Percentiles rank a stretch among this genome's conserved stretches.
phyloP scores from a whole-genome alignment of 2,888 invertebrate genomes.

The Melipona bicolor region DNA sequence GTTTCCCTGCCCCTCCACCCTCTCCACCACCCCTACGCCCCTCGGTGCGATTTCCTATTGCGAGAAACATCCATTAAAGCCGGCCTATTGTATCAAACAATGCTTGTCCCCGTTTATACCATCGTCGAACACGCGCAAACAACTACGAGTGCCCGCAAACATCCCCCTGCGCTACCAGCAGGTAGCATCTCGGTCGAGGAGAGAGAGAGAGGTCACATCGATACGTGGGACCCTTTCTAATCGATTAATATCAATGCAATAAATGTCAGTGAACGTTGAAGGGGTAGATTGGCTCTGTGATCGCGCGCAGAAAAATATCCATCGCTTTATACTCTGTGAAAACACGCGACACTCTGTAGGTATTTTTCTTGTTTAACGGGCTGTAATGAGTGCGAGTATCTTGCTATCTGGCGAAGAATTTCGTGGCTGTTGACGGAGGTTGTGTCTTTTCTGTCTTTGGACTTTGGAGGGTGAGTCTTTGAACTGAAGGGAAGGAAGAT shows the following conservation, averaged over 20 bases:
- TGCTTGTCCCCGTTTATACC: conserved; percentile 42
- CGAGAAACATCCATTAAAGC: conserved; percentile 55
- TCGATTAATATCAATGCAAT: conserved; percentile 83
- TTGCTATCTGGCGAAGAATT: not conserved
- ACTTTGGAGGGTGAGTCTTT: not conserved
- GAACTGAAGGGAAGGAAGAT: not conserved
- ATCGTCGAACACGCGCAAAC: conserved; percentile 49
- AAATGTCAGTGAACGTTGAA: conserved; percentile 75
- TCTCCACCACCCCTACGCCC: not conserved
- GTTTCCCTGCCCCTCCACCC: conserved; percentile 1
- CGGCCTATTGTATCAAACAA: conserved; percentile 54
- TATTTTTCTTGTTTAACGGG: not conserved
- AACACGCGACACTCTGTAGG: conserved; percentile 64
- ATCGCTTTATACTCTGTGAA: conserved; percentile 73
- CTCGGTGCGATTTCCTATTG: conserved; percentile 36
- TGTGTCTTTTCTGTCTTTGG: not conserved
- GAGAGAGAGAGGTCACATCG: conserved; percentile 15
- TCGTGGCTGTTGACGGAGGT: not conserved
- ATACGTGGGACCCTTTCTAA: conserved; percentile 69
- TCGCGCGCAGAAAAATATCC: conserved; percentile 69
- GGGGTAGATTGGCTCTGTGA: conserved; percentile 61
- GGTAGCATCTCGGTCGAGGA: conserved; percentile 28
- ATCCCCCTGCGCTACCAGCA: conserved; percentile 30
- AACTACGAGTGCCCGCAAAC: conserved; percentile 38
- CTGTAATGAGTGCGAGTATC: not conserved